These are phyloP conservation scores for Felis catus DNA, from an alignment of 2,113 vertebrate species.

Conservation along the genomic window F.catus_Fca126_mat1.0 CM031419.1:3648501-3649000, in stretches of 20 bases:
- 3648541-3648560: accelerated
- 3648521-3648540: no score
- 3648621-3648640: background rate
- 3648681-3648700: no score
- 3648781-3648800: background rate
- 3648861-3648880: background rate
- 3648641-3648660: background rate
- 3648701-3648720: background rate
- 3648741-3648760: accelerated
- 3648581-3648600: accelerated
- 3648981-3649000: background rate
- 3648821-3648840: background rate
- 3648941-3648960: accelerated
- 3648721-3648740: no score
- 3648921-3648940: background rate
- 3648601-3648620: background rate
- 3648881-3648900: background rate
- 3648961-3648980: background rate
- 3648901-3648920: background rate
- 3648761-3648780: background rate
- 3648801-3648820: no score
- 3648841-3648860: background rate
- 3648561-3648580: background rate
- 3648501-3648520: accelerated
- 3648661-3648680: accelerated